Evolutionary conservation across 2,888 invertebrate genomes (phyloP), one percentile per base, ranked within the genome.

Genomic region (Panorpa germanica): DNA sequence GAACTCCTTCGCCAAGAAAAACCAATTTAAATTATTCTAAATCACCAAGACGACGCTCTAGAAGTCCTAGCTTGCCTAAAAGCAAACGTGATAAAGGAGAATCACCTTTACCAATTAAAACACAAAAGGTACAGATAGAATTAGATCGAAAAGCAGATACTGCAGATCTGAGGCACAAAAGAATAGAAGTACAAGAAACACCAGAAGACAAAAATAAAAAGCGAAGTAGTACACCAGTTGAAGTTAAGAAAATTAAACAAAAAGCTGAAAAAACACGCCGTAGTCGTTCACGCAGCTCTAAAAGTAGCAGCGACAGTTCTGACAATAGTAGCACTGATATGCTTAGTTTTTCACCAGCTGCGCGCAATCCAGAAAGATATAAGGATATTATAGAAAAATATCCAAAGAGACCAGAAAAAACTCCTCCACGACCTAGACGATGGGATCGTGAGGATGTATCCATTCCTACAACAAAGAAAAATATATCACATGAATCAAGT

Each of bases 301-400:
- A 16, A 21, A 50, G 55, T 2, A 45, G 45, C 1, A 50, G 52
- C 1, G 40, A 44, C 3, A 51, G 52, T 6, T 58, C 57, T 10
- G 61, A 63, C 32, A 36, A 29, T 34, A 46, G 57, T 25, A 63
- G 62, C 40, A 57, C 59, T 0, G 65, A 64, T 8, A 65, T 63
- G 37, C 49, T 74, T 28, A 74, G 73, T 40, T 74, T 74, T 41
- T 75, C 75, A 1, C 75, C 75, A 0, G 67, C 72, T 0, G 58
- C 67, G 3, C 60, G 69, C 10, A 65, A 71, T 49, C 72, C 75
- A 0, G 74, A 74, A 41, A 60, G 72, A 2, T 74, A 75, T 45
- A 61, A 59, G 15, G 73, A 74, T 36, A 65, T 71, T 23, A 53
- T 71, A 19, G 65, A 68, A 29, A 59, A 56, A 36, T 44, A 62